Evolutionary conservation across 2,797 vertebrate species (phyloP).

Genomic region (Urophycis tenuis): DNA sequence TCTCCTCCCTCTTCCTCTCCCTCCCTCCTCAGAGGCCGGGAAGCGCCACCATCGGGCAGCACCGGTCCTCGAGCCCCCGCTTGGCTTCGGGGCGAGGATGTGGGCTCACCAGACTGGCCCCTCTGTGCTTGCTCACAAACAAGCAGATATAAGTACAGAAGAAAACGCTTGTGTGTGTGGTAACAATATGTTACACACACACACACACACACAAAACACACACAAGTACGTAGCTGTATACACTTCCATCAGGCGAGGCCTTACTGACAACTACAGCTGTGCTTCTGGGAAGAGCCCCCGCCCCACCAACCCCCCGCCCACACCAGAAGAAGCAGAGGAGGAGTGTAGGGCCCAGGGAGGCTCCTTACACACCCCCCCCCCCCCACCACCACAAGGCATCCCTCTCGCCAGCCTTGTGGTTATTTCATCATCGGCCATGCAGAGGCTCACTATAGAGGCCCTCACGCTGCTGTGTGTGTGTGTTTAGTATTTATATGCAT

Average conservation of each 20-base stretch:
- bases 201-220: neutral
- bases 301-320: constrained; percentile 44
- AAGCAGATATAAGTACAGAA: too few relatives aligned
- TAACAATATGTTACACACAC: too few relatives aligned
- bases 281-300: constrained; percentile 59
- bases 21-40: too few relatives aligned
- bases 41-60: too few relatives aligned
- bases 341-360: constrained; percentile 29
- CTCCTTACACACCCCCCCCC: constrained; percentile 43
- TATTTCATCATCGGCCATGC: constrained; percentile 53
- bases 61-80: too few relatives aligned
- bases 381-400: constrained; percentile 28
- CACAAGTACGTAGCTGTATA: neutral
- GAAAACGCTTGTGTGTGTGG: too few relatives aligned
- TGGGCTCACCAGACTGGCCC: too few relatives aligned
- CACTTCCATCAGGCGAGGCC: constrained; percentile 26
- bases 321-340: constrained; percentile 58
- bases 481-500: too few relatives aligned
- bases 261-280: constrained; percentile 38
- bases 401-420: constrained; percentile 53
- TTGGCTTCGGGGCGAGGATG: neutral
- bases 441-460: constrained; percentile 25
- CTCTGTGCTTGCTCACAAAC: constrained; percentile 10
- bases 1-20: too few relatives aligned
- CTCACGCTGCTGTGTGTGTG: neutral